Conservation (phyloP, 2,113 vertebrate species). For the Hypanus sabinus region DNA sequence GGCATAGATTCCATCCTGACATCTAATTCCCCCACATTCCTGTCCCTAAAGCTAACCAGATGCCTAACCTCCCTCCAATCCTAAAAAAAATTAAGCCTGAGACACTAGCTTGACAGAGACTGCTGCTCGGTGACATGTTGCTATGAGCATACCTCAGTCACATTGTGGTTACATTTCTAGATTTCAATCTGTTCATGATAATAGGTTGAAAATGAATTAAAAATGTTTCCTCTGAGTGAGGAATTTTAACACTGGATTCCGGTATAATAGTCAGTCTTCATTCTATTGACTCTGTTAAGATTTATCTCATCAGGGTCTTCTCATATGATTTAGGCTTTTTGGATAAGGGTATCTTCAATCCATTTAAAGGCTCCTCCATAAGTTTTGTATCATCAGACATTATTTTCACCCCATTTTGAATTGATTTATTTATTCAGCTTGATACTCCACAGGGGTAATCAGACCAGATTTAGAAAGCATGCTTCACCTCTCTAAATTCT, state of each 20-base stretch:
- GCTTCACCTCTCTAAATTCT: neutral
- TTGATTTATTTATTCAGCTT: slow-evolving; percentile 26
- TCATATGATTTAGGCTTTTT: neutral
- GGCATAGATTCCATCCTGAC: too few relatives aligned
- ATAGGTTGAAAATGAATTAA: neutral
- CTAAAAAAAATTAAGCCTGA: too few relatives aligned
- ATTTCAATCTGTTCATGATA: neutral
- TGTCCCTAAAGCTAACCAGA: too few relatives aligned
- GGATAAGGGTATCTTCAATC: neutral
- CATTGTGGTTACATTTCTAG: too few relatives aligned
- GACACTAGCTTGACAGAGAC: too few relatives aligned
- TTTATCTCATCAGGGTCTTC: neutral
- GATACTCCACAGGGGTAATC: neutral
- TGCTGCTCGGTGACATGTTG: too few relatives aligned
- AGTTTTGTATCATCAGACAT: slow-evolving; percentile 19
- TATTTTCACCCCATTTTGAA: neutral
- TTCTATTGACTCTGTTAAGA: neutral
- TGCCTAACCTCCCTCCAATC: too few relatives aligned
- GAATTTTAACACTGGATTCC: neutral
- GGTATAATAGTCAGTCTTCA: neutral
- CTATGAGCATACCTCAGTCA: too few relatives aligned
- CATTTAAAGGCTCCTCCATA: neutral
- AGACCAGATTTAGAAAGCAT: neutral
- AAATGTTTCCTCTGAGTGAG: neutral
- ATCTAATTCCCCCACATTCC: too few relatives aligned